Percentiles rank a stretch among this genome's conserved stretches.
Conservation (phyloP, 2,797 vertebrate species). For the Cynopterus sphinx region DNA sequence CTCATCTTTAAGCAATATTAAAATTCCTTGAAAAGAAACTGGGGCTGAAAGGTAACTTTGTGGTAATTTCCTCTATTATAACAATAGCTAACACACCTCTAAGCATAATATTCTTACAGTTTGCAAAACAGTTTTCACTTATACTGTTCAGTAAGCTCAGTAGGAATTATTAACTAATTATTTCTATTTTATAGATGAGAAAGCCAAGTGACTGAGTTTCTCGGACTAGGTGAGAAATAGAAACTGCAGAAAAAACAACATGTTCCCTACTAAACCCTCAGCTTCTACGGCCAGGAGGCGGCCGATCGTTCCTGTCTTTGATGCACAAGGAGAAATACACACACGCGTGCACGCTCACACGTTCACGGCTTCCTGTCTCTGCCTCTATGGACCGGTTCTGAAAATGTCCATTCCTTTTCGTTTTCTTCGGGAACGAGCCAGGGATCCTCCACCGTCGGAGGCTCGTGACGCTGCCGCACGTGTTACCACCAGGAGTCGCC, state of each 20-base stretch:
- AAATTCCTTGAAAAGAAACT: not conserved
- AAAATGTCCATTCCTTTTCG: not conserved
- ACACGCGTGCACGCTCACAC: not conserved
- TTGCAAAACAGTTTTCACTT: not conserved
- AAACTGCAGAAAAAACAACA: not conserved
- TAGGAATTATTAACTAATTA: not conserved
- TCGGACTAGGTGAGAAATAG: not conserved
- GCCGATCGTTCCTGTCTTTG: not conserved
- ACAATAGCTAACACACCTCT: not conserved
- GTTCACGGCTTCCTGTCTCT: not conserved
- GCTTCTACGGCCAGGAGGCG: not conserved
- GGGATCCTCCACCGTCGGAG: not conserved
- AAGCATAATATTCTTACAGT: not conserved
- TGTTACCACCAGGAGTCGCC: conserved; percentile 61
- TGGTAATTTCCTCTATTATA: no score
- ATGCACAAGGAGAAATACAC: not conserved
- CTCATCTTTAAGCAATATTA: not conserved
- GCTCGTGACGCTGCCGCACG: not conserved
- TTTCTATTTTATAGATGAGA: not conserved
- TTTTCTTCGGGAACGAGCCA: not conserved
- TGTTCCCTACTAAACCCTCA: not conserved
- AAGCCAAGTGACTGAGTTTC: not conserved
- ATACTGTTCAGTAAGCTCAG: not conserved
- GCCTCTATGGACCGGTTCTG: not conserved
- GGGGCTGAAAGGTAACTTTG: not conserved